A percentile compares a stretch with the other conserved stretches of the same genome.
Conservation (phyloP, 1,140 invertebrate genomes). For the Ceratina japonica region DNA sequence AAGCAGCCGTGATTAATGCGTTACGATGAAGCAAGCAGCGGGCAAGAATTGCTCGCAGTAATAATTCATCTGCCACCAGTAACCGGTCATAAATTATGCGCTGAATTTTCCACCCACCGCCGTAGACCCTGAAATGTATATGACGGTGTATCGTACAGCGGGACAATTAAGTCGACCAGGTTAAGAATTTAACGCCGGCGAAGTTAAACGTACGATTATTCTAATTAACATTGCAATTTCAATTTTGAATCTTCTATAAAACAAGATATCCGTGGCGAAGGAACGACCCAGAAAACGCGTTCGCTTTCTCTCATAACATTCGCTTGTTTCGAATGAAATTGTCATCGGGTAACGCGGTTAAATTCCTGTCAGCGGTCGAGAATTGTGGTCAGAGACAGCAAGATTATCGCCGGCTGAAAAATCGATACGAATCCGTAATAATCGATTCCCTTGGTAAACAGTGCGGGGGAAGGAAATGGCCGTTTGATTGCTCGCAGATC, state of each 20-base stretch:
- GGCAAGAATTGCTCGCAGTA: constrained; percentile 20
- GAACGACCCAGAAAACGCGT: neutral
- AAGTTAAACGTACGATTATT: too few species aligned
- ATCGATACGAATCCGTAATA: neutral
- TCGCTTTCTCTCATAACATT: too few species aligned
- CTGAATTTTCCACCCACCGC: neutral
- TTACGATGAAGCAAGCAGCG: constrained; percentile 22
- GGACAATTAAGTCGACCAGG: neutral
- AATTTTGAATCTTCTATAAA: too few species aligned
- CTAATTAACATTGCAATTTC: too few species aligned
- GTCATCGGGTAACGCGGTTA: too few species aligned
- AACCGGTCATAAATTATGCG: constrained; percentile 11
- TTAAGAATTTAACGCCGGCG: too few species aligned
- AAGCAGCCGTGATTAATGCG: constrained; percentile 55
- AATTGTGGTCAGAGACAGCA: constrained; percentile 4
- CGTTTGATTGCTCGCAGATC: constrained; percentile 18
- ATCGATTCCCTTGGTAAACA: constrained; percentile 14
- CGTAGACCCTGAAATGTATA: neutral
- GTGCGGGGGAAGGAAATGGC: neutral
- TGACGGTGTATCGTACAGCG: neutral
- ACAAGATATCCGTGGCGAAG: too few species aligned
- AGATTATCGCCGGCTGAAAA: neutral
- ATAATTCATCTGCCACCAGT: constrained; percentile 27
- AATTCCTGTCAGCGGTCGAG: too few species aligned
- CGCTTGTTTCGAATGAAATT: too few species aligned